phyloP scores from a whole-genome alignment of 92 coral and sea anemone genomes.

The Paramuricea clavata region DNA sequence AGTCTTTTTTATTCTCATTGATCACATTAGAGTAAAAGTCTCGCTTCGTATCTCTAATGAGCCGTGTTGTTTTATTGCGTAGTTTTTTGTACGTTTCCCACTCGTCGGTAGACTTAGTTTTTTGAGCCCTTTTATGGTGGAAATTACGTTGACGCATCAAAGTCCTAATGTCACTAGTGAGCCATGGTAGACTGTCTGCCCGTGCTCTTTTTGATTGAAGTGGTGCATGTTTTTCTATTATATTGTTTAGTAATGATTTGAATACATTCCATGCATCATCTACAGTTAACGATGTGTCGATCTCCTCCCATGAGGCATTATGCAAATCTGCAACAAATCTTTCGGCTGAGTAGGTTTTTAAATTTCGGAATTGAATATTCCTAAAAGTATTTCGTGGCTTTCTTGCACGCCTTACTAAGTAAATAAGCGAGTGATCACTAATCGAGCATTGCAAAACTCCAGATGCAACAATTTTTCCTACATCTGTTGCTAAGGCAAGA shows the following conservation, averaged over 20 bases:
- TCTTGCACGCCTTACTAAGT: constrained; percentile 27
- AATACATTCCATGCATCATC: constrained; percentile 22
- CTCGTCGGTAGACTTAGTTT: constrained; percentile 33
- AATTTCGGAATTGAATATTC: constrained; percentile 28
- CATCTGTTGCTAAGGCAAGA: constrained; percentile 3
- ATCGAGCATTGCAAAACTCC: constrained; percentile 34
- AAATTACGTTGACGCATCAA: constrained; percentile 67
- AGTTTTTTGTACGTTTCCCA: constrained; percentile 64
- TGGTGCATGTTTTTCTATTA: constrained; percentile 57
- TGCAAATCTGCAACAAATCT: constrained; percentile 44
- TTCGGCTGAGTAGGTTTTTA: constrained; percentile 37
- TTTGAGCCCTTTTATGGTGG: constrained; percentile 64
- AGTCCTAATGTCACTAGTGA: constrained; percentile 61
- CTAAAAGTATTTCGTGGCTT: constrained; percentile 18
- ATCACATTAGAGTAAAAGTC: constrained; percentile 58
- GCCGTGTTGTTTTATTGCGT: constrained; percentile 67
- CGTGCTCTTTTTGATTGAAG: constrained; percentile 30
- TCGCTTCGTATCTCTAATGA: constrained; percentile 69
- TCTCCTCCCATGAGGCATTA: neutral
- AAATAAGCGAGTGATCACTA: constrained; percentile 50
- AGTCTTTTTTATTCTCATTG: constrained; percentile 63
- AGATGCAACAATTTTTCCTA: constrained; percentile 31
- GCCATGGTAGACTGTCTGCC: constrained; percentile 61
- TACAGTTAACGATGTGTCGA: neutral
- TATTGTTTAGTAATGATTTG: constrained; percentile 11